phyloP scores from a whole-genome alignment of 2,113 vertebrate genomes.

The Anoura caudifer region DNA sequence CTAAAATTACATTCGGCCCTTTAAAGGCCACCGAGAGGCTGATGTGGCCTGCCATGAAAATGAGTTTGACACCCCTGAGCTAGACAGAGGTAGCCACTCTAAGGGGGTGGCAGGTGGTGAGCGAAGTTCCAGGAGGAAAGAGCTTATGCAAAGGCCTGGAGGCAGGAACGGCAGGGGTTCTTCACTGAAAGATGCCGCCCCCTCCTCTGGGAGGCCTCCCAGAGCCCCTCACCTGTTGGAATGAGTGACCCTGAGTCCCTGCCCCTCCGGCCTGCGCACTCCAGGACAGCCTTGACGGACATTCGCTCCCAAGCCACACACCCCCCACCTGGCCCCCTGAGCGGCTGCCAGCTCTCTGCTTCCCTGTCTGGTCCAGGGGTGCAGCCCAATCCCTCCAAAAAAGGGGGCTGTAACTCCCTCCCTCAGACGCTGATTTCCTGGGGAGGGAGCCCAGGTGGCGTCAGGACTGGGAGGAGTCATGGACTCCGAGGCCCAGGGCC shows the following conservation, averaged over 20 bases:
- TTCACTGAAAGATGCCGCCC: neutral
- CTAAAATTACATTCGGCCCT: too few relatives aligned
- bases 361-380: neutral
- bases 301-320: neutral
- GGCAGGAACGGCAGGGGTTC: neutral
- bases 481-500: neutral
- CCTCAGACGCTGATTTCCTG: neutral
- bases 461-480: neutral
- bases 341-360: neutral
- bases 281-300: neutral
- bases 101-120: neutral
- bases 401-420: neutral
- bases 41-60: too few relatives aligned
- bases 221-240: neutral
- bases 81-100: neutral
- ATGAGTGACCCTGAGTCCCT: neutral
- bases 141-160: neutral
- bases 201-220: neutral
- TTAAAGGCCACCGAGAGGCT: too few relatives aligned
- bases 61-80: neutral
- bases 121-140: neutral
- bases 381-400: neutral
- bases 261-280: neutral
- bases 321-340: neutral
- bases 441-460: neutral